These are phyloP conservation scores for Oceanodroma leucorhoa DNA, from an alignment of 2,797 vertebrate species.

Conservation along the genomic window DNA sequence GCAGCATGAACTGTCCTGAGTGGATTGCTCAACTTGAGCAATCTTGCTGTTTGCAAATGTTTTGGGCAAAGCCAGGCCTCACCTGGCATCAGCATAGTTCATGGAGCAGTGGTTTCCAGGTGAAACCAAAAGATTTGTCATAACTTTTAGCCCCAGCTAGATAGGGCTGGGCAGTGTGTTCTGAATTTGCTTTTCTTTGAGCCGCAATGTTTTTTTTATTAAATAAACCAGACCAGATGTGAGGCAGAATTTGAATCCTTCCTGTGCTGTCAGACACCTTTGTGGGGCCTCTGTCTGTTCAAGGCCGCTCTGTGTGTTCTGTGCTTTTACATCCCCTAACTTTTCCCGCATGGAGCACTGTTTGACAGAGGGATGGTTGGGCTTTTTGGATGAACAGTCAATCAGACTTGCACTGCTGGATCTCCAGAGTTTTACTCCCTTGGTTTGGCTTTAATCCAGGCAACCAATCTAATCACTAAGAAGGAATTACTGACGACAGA, in stretches of 20 bases:
- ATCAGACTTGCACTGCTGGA: not conserved
- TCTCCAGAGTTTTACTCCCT: not conserved
- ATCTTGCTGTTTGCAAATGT: not conserved
- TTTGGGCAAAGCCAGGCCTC: not conserved
- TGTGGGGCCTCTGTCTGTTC: not conserved
- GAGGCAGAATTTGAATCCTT: not conserved
- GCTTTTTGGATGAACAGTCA: not conserved
- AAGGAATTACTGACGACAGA: slow-evolving; percentile 93
- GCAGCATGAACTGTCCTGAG: not conserved
- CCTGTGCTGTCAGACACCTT: not conserved
- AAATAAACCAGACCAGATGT: not conserved
- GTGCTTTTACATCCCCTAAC: not conserved
- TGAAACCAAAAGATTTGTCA: not conserved
- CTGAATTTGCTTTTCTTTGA: not conserved
- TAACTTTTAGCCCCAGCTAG: not conserved
- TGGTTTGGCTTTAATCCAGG: slow-evolving; percentile 77
- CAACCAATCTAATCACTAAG: slow-evolving; percentile 92
- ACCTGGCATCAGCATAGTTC: not conserved
- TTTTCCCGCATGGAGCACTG: not conserved
- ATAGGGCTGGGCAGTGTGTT: not conserved
- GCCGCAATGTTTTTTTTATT: not conserved
- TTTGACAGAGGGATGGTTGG: not conserved
- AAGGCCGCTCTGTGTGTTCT: not conserved
- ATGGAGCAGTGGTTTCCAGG: not conserved
- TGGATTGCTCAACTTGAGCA: not conserved